These are phyloP conservation scores for Cheilosia scutellata DNA, from an alignment of 2,888 invertebrate species.

Conservation along the genomic window DNA sequence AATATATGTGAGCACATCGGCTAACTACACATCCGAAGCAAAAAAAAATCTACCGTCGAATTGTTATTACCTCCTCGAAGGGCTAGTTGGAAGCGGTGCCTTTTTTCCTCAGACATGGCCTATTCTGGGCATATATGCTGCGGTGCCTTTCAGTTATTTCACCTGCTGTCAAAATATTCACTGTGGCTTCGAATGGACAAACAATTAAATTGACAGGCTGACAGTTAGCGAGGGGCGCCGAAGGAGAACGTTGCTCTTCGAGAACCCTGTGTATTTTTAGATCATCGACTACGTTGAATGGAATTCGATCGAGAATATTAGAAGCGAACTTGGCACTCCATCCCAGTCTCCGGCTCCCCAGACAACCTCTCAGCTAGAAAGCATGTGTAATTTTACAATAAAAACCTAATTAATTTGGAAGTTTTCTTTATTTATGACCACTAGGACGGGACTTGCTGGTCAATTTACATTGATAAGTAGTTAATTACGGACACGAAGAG, in stretches of 20 bases:
- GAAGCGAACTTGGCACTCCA: not conserved
- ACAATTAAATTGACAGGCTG: constrained; percentile 74
- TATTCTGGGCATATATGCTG: constrained; percentile 51
- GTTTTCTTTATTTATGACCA: constrained; percentile 54
- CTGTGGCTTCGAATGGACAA: constrained; percentile 64
- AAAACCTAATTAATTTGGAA: constrained; percentile 61
- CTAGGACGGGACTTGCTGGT: constrained; percentile 39
- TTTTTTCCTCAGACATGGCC: constrained; percentile 28
- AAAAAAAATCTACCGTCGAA: constrained; percentile 27
- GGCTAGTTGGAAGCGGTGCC: constrained; percentile 37
- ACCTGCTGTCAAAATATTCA: constrained; percentile 76
- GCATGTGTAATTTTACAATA: constrained; percentile 52
- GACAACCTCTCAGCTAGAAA: not conserved
- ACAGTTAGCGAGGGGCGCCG: constrained; percentile 28
- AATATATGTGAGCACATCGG: constrained; percentile 25
- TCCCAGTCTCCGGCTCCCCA: not conserved
- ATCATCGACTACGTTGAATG: constrained; percentile 13
- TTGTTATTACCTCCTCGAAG: constrained; percentile 57
- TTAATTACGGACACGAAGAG: constrained; percentile 63
- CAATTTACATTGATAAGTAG: constrained; percentile 73
- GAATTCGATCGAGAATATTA: not conserved
- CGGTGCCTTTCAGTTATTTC: constrained; percentile 72
- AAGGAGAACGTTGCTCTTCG: not conserved
- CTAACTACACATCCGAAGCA: not conserved
- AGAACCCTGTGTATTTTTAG: constrained; percentile 26